These are phyloP conservation scores for Nymphalis io DNA, from an alignment of 1,140 invertebrate genomes.

Conservation along the genomic window DNA sequence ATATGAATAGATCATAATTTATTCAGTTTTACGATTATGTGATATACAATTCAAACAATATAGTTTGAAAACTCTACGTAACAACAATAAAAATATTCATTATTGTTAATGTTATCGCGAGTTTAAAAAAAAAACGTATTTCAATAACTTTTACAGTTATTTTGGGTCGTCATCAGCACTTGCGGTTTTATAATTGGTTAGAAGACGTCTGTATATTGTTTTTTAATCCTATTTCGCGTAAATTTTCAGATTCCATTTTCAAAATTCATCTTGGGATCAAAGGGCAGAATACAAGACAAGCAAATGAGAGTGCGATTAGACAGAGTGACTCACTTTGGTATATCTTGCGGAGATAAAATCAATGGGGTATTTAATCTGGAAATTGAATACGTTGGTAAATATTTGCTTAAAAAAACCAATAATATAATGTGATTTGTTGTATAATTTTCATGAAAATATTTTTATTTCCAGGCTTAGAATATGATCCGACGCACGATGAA, in stretches of 20 bases:
- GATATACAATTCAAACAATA: slow-evolving; percentile 10
- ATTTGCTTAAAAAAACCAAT: not conserved
- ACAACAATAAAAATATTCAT: too few relatives aligned
- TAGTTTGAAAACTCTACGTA: too few relatives aligned
- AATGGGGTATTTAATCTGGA: slow-evolving; percentile 94
- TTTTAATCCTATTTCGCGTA: too few relatives aligned
- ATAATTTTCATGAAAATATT: not conserved
- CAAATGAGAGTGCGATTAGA: slow-evolving; percentile 84
- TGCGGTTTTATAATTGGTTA: too few relatives aligned
- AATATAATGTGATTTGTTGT: not conserved
- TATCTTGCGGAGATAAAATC: slow-evolving; percentile 89
- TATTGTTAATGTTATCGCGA: too few relatives aligned
- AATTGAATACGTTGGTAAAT: slow-evolving; percentile 93
- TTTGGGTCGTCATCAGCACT: too few relatives aligned
- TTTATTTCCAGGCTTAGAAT: slow-evolving; percentile 83
- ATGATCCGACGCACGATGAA: slow-evolving; percentile 88
- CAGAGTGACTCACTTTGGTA: slow-evolving; percentile 87
- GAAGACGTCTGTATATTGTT: too few relatives aligned
- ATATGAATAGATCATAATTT: not conserved
- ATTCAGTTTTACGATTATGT: not conserved
- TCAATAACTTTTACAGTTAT: too few relatives aligned
- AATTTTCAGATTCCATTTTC: slow-evolving; percentile 94
- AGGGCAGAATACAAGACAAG: slow-evolving; percentile 93
- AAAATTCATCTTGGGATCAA: slow-evolving; percentile 92
- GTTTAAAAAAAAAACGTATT: too few relatives aligned